Evolutionary conservation across 2,797 vertebrate genomes (phyloP).

Genomic region (Sphenopsis melanotis): DNA sequence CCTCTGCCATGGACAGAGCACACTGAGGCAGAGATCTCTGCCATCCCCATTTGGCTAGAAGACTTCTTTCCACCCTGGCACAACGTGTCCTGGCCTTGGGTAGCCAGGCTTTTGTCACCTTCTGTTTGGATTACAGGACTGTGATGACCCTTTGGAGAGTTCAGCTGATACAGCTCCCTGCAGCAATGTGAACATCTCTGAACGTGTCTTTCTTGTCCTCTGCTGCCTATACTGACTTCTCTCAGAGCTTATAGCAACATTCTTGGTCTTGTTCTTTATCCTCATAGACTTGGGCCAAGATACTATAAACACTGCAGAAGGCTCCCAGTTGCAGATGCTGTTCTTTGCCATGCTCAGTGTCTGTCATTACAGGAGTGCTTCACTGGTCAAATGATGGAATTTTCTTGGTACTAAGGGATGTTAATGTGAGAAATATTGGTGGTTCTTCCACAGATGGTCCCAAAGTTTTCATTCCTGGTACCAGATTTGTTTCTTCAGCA

Average conservation of each 20-base stretch:
- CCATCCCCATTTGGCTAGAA: not conserved
- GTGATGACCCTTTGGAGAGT: not conserved
- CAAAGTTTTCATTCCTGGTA: not conserved
- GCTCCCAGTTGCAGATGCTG: not conserved
- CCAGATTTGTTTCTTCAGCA: not conserved
- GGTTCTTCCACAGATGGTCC: not conserved
- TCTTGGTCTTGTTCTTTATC: not conserved
- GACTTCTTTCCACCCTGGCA: not conserved
- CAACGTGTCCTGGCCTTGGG: not conserved
- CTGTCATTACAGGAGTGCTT: not conserved
- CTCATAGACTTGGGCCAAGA: not conserved
- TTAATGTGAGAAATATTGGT: not conserved
- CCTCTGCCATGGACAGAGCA: not conserved
- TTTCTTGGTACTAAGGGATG: not conserved
- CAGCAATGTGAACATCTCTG: not conserved
- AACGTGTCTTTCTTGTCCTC: not conserved
- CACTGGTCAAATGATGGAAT: not conserved
- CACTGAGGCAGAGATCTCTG: not conserved
- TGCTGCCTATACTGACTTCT: not conserved
- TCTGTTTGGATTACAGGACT: not conserved
- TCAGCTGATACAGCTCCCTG: not conserved
- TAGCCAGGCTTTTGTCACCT: not conserved
- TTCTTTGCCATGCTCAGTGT: not conserved
- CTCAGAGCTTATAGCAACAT: not conserved
- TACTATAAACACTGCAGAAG: not conserved